These are phyloP conservation scores for Himantopus leucocephalus DNA, from an alignment of 2,113 vertebrate species.

Conservation along the genomic window DNA sequence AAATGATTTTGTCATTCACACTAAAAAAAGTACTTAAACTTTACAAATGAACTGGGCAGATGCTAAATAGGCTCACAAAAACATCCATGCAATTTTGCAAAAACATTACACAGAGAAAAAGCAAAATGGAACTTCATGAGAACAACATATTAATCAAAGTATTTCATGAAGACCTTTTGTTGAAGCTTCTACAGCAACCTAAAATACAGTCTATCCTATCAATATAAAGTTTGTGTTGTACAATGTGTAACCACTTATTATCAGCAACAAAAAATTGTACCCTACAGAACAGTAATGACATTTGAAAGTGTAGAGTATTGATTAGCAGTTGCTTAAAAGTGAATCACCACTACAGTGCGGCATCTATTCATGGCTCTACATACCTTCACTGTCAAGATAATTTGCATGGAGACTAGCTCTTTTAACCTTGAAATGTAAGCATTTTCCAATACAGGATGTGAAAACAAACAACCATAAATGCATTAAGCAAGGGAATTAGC, in stretches of 20 bases:
- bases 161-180: not conserved
- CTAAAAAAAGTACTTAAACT: not conserved
- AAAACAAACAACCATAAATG: slow-evolving; percentile 48
- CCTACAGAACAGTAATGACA: slow-evolving; percentile 40
- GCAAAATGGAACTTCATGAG: not conserved
- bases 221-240: not conserved
- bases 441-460: slow-evolving; percentile 58
- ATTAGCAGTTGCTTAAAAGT: slow-evolving; percentile 61
- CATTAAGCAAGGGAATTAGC: slow-evolving; percentile 46
- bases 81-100: not conserved
- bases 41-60: not conserved
- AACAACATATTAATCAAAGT: not conserved
- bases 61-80: not conserved
- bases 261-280: slow-evolving; percentile 18
- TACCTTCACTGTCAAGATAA: slow-evolving; percentile 31
- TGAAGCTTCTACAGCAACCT: not conserved
- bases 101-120: not conserved
- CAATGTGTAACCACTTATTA: not conserved
- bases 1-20: not conserved
- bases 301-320: slow-evolving; percentile 54
- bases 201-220: not conserved
- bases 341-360: slow-evolving; percentile 27
- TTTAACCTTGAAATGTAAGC: slow-evolving; percentile 75
- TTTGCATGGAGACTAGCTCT: slow-evolving; percentile 64
- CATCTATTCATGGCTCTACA: slow-evolving; percentile 8